A percentile compares a stretch with the other conserved stretches of the same genome.
These are phyloP conservation scores for Palythoa heliodiscus DNA, from an alignment of 92 coral and sea anemone genomes.

Conservation along the genomic window DNA sequence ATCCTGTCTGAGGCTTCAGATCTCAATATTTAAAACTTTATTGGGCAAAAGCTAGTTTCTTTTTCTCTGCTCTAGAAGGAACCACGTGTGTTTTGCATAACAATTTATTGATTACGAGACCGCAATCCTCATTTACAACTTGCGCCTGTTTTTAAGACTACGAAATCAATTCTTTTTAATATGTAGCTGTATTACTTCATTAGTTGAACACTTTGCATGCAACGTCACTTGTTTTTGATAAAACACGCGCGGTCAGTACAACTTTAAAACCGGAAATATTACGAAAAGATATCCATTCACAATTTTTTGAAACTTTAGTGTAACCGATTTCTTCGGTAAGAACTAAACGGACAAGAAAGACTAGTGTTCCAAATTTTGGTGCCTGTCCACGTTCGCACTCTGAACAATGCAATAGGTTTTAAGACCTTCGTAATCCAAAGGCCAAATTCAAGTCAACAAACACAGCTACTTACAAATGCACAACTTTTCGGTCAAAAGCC, in stretches of 20 bases:
- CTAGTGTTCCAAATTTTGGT: background rate
- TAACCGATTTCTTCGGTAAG: background rate
- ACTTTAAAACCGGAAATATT: too few species aligned
- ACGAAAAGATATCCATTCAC: background rate
- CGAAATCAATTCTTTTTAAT: background rate
- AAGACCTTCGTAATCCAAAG: background rate
- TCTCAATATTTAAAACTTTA: background rate
- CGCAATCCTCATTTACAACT: background rate
- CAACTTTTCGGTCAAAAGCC: background rate
- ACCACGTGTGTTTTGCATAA: conserved; percentile 15
- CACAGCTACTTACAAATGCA: background rate
- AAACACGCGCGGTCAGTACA: background rate
- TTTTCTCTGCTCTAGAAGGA: background rate
- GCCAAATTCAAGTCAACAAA: background rate
- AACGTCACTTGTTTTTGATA: background rate
- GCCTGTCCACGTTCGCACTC: background rate
- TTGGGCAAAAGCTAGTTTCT: background rate
- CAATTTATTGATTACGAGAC: background rate
- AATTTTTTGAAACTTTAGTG: background rate
- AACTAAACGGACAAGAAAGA: background rate
- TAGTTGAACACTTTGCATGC: background rate
- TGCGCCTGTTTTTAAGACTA: background rate
- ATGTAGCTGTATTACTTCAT: background rate
- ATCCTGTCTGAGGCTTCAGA: background rate
- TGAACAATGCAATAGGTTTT: background rate